Evolutionary conservation across 1,140 invertebrate genomes (phyloP).

Genomic region (Atta colombica): DNA sequence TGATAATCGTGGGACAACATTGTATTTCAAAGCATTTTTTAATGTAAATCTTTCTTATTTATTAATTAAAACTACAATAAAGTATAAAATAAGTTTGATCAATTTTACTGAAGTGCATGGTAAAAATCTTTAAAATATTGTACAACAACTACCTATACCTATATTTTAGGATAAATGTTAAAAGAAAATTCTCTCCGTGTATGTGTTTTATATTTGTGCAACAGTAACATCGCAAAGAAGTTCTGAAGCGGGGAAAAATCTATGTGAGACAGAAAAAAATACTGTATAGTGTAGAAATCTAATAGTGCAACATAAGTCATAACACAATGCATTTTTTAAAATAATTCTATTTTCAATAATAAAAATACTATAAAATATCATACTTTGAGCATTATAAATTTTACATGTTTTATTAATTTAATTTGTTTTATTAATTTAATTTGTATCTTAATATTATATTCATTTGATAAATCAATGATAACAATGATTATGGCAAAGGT

Average conservation of each 20-base stretch:
- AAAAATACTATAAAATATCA: background rate
- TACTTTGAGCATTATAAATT: background rate
- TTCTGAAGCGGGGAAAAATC: background rate
- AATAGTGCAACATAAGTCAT: background rate
- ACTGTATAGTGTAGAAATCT: background rate
- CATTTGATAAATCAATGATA: background rate
- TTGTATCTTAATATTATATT: background rate
- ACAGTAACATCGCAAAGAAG: background rate
- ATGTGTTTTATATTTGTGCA: background rate
- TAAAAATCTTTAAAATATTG: too few relatives aligned
- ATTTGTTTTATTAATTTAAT: background rate
- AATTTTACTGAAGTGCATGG: too few relatives aligned
- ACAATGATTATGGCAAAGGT: too few relatives aligned
- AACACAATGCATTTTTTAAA: background rate
- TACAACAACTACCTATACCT: too few relatives aligned
- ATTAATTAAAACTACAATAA: too few relatives aligned
- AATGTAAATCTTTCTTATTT: too few relatives aligned
- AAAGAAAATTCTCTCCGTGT: too few relatives aligned
- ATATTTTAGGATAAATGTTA: too few relatives aligned
- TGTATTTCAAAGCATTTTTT: too few relatives aligned
- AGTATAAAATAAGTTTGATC: too few relatives aligned
- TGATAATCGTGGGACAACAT: too few relatives aligned
- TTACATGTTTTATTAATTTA: background rate
- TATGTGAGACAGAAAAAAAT: background rate
- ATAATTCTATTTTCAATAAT: background rate